Evolutionary conservation across 1,140 invertebrate species (phyloP), one percentile per base, ranked within the genome.

Genomic region (Metopolophium dirhodum): DNA sequence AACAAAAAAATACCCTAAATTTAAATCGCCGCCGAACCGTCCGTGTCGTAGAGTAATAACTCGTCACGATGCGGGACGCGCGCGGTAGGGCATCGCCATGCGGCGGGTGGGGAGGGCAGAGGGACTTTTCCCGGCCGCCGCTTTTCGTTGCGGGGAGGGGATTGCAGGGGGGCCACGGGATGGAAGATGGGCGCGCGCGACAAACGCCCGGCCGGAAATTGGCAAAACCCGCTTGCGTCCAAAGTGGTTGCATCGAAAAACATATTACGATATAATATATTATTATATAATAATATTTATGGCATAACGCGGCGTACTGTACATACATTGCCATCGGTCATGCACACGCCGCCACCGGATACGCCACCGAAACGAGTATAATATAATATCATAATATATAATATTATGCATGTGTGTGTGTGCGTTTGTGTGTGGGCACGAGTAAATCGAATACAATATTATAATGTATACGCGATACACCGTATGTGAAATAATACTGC

Each of bases 341-440:
- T 86, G 85, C 83, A 85, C 83, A 85, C 83, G 85, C 26, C 85
- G 41, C 85, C 85, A 26, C 85, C 85, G 85, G 85, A 86, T n/a
- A 26, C 85, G 26, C 37, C 85, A 30, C 41, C 41, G 41, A 86
- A 86, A 86, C 85, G 85, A 86, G 45, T 30, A 47, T 47, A 26
- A 47, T 86, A 86, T 86, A 86, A 30, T 47, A 47, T 86, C 7
- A 82, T 26, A 86, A n/a, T n/a, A n/a, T n/a, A n/a, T n/a, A 47
- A 86, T 47, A 6, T n/a, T 82, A 82, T 30, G 30, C 68, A 7
- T 22, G 51, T 23, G 51, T 54, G 51, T 54, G 30, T 35, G 35
- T 82, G 77, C n/a, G n/a, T n/a, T n/a, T 35, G 30, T 37, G 18
- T 9, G 35, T 23, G 77, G 35, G 35, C 20, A 7, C 35, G 35